Evolutionary conservation across 2,888 invertebrate species (phyloP), one percentile per base, ranked within the genome.

Genomic region (Chelonus formosanus): DNA sequence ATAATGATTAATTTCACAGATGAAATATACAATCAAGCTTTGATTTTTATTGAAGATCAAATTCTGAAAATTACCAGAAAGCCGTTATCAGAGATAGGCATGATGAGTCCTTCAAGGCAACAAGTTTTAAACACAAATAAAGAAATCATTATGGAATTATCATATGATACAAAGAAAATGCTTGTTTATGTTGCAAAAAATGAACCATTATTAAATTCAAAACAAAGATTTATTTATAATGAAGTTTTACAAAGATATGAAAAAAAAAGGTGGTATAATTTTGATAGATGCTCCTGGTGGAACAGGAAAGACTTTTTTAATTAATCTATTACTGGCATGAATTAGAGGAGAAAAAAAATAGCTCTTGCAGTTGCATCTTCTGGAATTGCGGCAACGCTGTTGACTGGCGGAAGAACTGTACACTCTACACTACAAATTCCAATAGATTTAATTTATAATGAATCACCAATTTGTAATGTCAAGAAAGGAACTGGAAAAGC

Each of bases 381-480:
- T 1, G 61, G 56, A 20, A 60, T 60, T 3, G 60, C 60, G 3
- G 47, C 60, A 20, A 66, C 56, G 0, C 4, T 61, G 5, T 8
- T 54, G 34, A 10, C 20, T 20, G 60, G 60, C 36, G 55, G 66
- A 6, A 5, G 48, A 55, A 61, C 61, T 7, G 66, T 56, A 5
- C 65, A 65, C 60, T 54, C 60, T 3, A 53, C 55, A 5, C 73
- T 85, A 2, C 82, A 84, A 65, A 69, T 84, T 65, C 81, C 80
- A 50, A 68, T 84, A 35, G 76, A 83, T 55, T 55, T 82, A 34
- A 68, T 71, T 50, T 68, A 2, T 3, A 75, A 48, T 57, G 75
- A 77, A 69, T 71, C 55, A 8, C 74, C 82, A 69, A 70, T 69
- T 4, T 84, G 82, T 69, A 80, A 80, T 52, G 77, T 84, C 52